Percentiles rank a stretch among this genome's conserved stretches.
phyloP scores from a whole-genome alignment of 1,140 invertebrate genomes.

The Eurosta solidaginis region DNA sequence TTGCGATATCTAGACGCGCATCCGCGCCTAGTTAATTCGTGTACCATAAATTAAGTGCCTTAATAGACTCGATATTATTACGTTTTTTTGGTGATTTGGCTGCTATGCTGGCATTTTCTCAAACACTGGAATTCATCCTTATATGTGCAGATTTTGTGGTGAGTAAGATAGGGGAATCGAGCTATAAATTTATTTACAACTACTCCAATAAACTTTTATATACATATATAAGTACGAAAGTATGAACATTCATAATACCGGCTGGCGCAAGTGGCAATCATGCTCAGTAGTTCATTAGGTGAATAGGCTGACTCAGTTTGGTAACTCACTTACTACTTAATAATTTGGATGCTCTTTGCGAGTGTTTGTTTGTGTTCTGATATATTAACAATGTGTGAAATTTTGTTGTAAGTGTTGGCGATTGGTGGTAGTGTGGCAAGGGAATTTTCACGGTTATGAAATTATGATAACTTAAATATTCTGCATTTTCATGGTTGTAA shows the following conservation, averaged over 20 bases:
- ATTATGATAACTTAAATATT: background rate
- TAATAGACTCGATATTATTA: too few relatives aligned
- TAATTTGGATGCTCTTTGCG: background rate
- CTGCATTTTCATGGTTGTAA: background rate
- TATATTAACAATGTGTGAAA: slow-evolving; percentile 12
- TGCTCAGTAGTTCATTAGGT: slow-evolving; percentile 11
- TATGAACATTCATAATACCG: too few relatives aligned
- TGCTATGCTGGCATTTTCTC: too few relatives aligned
- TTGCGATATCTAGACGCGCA: too few relatives aligned
- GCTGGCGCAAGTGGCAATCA: background rate
- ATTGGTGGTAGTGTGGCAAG: background rate
- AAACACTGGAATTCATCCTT: too few relatives aligned
- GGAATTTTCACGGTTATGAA: background rate
- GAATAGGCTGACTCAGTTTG: background rate
- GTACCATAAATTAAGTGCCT: too few relatives aligned
- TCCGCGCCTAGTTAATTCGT: too few relatives aligned
- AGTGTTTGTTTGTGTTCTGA: background rate
- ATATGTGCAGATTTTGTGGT: background rate
- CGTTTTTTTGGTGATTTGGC: too few relatives aligned
- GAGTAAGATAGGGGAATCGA: too few relatives aligned
- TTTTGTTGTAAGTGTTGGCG: background rate
- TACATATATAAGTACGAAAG: too few relatives aligned
- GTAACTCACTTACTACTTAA: too few relatives aligned
- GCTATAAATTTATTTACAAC: background rate
- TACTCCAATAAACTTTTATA: background rate